A percentile compares a stretch with the other conserved stretches of the same genome.
Conservation (phyloP, 2,113 vertebrate genomes). For the Tachycineta bicolor region DNA sequence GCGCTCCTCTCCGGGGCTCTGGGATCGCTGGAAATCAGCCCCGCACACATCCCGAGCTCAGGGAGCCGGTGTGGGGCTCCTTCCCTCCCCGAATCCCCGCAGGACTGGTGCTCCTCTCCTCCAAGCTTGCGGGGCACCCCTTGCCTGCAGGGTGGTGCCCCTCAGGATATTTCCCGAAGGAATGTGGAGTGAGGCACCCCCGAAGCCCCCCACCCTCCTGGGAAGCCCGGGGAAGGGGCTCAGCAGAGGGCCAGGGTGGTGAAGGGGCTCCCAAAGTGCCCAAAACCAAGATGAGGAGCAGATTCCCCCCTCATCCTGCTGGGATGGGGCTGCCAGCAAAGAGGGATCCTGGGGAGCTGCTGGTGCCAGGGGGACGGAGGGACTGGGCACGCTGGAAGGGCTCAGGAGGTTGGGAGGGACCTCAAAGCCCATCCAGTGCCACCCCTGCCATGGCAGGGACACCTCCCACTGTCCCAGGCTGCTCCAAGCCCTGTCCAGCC, state of each 20-base stretch:
- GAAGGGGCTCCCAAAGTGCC: neutral
- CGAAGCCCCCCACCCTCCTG: accelerated
- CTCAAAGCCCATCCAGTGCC: accelerated
- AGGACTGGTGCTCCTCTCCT: accelerated
- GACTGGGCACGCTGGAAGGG: neutral
- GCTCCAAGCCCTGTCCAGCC: neutral
- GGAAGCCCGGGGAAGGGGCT: neutral
- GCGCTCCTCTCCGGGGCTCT: neutral
- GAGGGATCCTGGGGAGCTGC: neutral
- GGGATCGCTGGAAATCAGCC: neutral
- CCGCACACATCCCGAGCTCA: neutral
- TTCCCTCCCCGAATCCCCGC: neutral
- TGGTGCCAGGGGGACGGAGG: neutral
- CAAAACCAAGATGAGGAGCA: neutral
- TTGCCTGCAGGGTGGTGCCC: neutral
- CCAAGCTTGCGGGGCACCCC: neutral
- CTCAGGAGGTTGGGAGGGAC: neutral
- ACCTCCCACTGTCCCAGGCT: neutral
- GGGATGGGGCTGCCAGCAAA: neutral
- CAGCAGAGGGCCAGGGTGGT: neutral
- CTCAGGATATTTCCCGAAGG: accelerated
- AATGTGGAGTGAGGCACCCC: accelerated
- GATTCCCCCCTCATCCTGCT: neutral
- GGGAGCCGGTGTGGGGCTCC: neutral
- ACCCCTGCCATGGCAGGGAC: neutral